A percentile compares a stretch with the other conserved stretches of the same genome.
Evolutionary conservation across 1,140 invertebrate species (phyloP).

Genomic region (Oedothorax gibbosus): DNA sequence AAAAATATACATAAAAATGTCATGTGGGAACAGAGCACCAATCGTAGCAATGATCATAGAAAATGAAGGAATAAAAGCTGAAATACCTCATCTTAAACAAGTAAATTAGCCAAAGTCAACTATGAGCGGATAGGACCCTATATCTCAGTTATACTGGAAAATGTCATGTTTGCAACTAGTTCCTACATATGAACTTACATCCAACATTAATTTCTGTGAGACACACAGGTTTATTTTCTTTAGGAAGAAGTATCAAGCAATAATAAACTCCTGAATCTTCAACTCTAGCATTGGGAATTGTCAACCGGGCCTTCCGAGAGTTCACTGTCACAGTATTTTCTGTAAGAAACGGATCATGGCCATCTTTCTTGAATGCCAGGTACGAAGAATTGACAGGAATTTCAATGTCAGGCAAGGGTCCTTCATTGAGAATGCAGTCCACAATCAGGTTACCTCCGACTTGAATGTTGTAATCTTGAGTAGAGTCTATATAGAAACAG

Average conservation of each 20-base stretch:
- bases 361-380: conserved; percentile 40
- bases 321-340: conserved; percentile 10
- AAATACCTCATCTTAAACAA: background rate
- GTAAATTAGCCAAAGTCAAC: background rate
- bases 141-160: conserved; percentile 1
- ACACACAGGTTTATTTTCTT: conserved; percentile 26
- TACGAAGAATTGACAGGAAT: conserved; percentile 47
- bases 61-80: background rate
- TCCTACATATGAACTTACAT: conserved; percentile 43
- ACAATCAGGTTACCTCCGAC: conserved; percentile 39
- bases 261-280: conserved; percentile 49
- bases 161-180: background rate
- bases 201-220: conserved; percentile 47
- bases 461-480: conserved; percentile 41
- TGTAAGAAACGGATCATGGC: background rate
- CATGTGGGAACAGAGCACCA: too few species aligned
- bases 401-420: background rate
- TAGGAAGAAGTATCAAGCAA: conserved; percentile 29
- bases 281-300: conserved; percentile 9
- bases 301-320: conserved; percentile 16
- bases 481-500: conserved; percentile 34
- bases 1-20: too few species aligned
- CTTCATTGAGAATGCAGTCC: conserved; percentile 32
- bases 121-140: background rate
- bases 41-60: background rate